A percentile compares a stretch with the other conserved stretches of the same genome.
phyloP scores from a whole-genome alignment of 2,797 vertebrate species.

The Botia kubotai region DNA sequence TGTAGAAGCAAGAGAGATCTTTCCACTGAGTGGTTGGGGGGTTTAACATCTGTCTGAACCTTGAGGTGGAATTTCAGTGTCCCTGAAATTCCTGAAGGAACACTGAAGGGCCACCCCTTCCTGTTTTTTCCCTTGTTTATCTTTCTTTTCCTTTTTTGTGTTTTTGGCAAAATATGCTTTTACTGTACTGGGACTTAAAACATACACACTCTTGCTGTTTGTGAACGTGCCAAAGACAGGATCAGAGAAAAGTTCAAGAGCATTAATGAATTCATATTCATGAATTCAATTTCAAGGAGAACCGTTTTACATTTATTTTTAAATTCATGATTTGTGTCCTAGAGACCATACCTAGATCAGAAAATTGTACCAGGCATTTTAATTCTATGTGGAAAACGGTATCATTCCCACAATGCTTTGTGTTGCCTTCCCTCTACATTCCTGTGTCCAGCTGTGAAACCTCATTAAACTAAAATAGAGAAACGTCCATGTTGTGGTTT shows the following conservation, averaged over 20 bases:
- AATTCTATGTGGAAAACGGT: constrained; percentile 4
- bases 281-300: background rate
- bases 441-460: constrained; percentile 63
- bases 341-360: background rate
- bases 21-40: constrained; percentile 15
- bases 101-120: constrained; percentile 66
- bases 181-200: background rate
- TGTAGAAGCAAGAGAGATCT: constrained; percentile 18
- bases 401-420: constrained; percentile 34
- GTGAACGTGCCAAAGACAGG: background rate
- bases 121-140: constrained; percentile 74
- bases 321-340: too few species aligned
- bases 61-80: constrained; percentile 56
- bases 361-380: background rate
- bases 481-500: constrained; percentile 43
- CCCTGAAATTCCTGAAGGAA: background rate
- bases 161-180: background rate
- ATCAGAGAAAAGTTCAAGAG: constrained; percentile 14
- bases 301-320: too few species aligned
- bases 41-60: constrained; percentile 51
- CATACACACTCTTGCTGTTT: background rate
- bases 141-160: constrained; percentile 36
- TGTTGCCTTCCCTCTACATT: constrained; percentile 55
- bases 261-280: background rate
- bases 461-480: constrained; percentile 53